Conservation (phyloP, 2,888 invertebrate species). For the Tetanocera ferruginea region DNA sequence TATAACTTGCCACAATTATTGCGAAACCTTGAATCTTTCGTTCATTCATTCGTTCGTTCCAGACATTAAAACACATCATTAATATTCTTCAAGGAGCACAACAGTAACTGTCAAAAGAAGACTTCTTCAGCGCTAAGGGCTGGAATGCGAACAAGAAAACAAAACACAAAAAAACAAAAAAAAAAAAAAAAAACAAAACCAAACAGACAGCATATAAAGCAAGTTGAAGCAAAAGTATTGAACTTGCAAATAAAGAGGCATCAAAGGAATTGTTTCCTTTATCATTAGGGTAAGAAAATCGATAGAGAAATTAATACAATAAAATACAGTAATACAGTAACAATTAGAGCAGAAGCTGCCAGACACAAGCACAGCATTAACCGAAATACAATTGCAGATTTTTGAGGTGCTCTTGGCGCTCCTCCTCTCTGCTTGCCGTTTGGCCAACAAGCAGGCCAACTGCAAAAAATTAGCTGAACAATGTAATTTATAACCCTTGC, state of each 20-base stretch:
- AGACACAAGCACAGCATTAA: neutral
- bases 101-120: conserved; percentile 45
- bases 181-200: neutral
- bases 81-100: conserved; percentile 54
- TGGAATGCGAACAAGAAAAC: neutral
- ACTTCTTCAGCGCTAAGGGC: conserved; percentile 43
- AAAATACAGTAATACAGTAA: neutral
- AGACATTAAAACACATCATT: conserved; percentile 48
- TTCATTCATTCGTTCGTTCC: neutral
- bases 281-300: conserved; percentile 57
- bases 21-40: conserved; percentile 21
- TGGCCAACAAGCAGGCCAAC: conserved; percentile 33
- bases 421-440: neutral
- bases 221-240: conserved; percentile 11
- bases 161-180: neutral
- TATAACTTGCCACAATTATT: neutral
- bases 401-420: neutral
- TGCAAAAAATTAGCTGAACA: conserved; percentile 58
- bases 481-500: conserved; percentile 64
- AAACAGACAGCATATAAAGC: neutral
- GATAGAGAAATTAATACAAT: conserved; percentile 44
- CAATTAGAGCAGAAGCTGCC: neutral
- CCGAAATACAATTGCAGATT: neutral
- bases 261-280: conserved; percentile 55
- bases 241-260: conserved; percentile 37